Percentiles rank a stretch among this genome's conserved stretches.
Conservation (phyloP, 2,113 vertebrate species). For the Salvelinus fontinalis region DNA sequence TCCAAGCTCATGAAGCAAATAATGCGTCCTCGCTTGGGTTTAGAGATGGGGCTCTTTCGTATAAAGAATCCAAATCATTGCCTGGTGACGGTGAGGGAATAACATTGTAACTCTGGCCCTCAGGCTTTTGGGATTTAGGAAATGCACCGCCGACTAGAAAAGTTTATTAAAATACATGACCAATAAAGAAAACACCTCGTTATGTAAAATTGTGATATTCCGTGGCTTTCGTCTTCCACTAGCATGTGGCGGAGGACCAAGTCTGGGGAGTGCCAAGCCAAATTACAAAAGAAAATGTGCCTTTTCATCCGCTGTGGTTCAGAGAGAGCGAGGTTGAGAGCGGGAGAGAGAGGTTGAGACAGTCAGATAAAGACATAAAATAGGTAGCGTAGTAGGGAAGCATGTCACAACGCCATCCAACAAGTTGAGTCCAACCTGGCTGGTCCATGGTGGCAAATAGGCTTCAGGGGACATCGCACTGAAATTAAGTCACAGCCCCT, state of each 20-base stretch:
- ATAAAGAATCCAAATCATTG: not conserved
- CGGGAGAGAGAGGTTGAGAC: conserved; percentile 17
- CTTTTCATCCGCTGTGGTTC: conserved; percentile 55
- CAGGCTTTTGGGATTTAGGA: not conserved
- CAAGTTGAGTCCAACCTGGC: not conserved
- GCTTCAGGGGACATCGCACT: conserved; percentile 48
- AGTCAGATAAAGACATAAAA: conserved; percentile 12
- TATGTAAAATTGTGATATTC: not conserved
- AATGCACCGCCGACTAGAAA: not conserved
- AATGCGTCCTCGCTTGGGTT: not conserved
- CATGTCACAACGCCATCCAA: not conserved
- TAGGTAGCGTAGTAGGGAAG: no score
- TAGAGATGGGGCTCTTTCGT: not conserved
- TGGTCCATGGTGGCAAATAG: not conserved
- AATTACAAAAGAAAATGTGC: conserved; percentile 61
- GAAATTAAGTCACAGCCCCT: not conserved
- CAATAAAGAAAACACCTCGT: conserved; percentile 10
- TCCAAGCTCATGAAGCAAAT: conserved; percentile 11
- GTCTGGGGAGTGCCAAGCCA: conserved; percentile 45
- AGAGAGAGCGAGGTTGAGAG: conserved; percentile 24
- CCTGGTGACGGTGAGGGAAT: not conserved
- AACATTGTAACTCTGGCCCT: conserved; percentile 1
- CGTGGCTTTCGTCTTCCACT: conserved; percentile 3
- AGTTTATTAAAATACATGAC: conserved; percentile 17
- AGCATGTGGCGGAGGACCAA: conserved; percentile 39